Conservation (phyloP, 2,113 vertebrate genomes). For the Oxyura jamaicensis region DNA sequence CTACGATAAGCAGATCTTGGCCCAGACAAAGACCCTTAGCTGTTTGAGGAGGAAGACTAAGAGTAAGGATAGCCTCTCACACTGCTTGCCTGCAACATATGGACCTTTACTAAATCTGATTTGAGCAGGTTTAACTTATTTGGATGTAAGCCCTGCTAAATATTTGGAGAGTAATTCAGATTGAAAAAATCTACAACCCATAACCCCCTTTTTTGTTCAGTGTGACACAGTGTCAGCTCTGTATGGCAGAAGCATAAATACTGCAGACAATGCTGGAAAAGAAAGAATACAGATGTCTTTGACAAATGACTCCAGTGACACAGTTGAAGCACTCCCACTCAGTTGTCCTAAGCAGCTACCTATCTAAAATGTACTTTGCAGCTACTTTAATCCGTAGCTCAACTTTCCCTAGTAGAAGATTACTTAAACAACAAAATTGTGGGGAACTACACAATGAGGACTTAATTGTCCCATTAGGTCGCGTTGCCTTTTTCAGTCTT, state of each 20-base stretch:
- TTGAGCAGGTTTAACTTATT: conserved; percentile 26
- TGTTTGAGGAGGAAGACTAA: background rate
- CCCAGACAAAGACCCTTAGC: background rate
- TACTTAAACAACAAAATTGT: background rate
- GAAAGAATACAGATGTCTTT: background rate
- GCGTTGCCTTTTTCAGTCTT: background rate
- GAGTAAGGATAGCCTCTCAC: background rate
- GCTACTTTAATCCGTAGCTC: background rate
- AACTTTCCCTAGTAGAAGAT: background rate
- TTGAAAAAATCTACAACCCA: background rate
- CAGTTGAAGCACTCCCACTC: background rate
- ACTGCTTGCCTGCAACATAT: conserved; percentile 1
- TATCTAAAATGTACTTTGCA: background rate
- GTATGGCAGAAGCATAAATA: background rate
- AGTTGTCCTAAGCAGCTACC: background rate
- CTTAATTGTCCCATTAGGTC: background rate
- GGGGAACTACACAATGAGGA: background rate
- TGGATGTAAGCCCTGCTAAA: background rate
- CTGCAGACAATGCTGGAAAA: background rate
- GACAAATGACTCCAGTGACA: background rate
- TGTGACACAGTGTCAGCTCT: background rate
- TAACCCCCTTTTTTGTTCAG: background rate
- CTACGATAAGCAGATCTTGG: conserved; percentile 31
- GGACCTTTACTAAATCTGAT: conserved; percentile 35
- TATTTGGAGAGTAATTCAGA: background rate